These are phyloP conservation scores for Pelobates fuscus DNA, from an alignment of 2,113 vertebrate species.

Conservation along the genomic window DNA sequence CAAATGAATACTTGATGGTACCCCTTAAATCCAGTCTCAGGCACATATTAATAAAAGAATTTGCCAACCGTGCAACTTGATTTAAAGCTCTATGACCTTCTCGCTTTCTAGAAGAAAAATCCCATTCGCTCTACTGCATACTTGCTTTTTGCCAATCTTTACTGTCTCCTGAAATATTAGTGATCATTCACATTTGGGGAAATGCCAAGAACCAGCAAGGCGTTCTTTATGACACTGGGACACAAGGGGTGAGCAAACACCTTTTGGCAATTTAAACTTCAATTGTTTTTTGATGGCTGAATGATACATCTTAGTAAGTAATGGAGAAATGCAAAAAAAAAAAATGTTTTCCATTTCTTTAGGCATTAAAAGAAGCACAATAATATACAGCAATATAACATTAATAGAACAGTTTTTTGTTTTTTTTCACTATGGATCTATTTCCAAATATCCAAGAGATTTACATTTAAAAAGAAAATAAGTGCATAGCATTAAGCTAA, in stretches of 20 bases:
- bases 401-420: slow-evolving; percentile 31
- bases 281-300: slow-evolving; percentile 46
- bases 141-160: slow-evolving; percentile 45
- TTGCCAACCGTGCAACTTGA: slow-evolving; percentile 49
- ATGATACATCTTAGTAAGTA: slow-evolving; percentile 47
- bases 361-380: slow-evolving; percentile 28
- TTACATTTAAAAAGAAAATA: too few relatives aligned
- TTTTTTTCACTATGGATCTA: too few relatives aligned
- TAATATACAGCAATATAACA: slow-evolving; percentile 46
- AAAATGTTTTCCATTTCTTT: slow-evolving; percentile 46
- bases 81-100: slow-evolving; percentile 50
- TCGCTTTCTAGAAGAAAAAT: slow-evolving; percentile 46
- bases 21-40: slow-evolving; percentile 44
- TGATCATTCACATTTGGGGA: slow-evolving; percentile 50
- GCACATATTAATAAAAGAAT: slow-evolving; percentile 50
- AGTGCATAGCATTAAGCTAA: too few relatives aligned
- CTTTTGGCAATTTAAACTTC: slow-evolving; percentile 48
- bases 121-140: slow-evolving; percentile 47
- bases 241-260: slow-evolving; percentile 37
- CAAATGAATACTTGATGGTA: slow-evolving; percentile 49
- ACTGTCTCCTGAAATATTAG: slow-evolving; percentile 49
- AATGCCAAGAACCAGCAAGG: slow-evolving; percentile 43
- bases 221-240: slow-evolving; percentile 46
- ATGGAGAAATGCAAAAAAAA: slow-evolving; percentile 28
- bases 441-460: too few relatives aligned